Conservation (phyloP, 2,797 vertebrate genomes). For the Chanos chanos region DNA sequence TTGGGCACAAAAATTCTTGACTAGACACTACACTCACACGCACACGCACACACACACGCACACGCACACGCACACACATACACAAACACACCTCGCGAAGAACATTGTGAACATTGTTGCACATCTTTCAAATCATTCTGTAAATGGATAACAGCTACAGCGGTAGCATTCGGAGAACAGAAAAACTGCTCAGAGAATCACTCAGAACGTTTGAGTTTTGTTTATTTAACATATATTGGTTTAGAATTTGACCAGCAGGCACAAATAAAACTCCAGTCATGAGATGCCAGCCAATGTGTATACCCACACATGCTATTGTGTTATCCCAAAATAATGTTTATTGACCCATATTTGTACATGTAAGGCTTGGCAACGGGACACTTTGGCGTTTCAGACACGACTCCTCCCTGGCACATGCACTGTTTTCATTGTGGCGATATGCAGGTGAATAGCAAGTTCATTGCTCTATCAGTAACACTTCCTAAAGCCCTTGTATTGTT, state of each 20-base stretch:
- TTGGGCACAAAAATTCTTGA: slow-evolving; percentile 36
- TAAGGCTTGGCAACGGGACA: not conserved
- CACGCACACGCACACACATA: not conserved
- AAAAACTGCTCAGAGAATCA: not conserved
- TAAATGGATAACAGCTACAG: too few species aligned
- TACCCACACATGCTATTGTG: not conserved
- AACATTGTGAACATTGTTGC: too few species aligned
- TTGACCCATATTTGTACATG: slow-evolving; percentile 6
- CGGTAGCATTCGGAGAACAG: too few species aligned
- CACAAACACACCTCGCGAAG: not conserved
- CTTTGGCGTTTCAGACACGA: not conserved
- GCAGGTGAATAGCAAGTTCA: slow-evolving; percentile 17
- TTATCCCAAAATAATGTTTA: slow-evolving; percentile 8
- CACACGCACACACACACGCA: not conserved
- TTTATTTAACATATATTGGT: too few species aligned
- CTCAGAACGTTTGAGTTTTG: too few species aligned
- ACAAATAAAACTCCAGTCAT: slow-evolving; percentile 21
- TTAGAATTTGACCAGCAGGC: slow-evolving; percentile 19
- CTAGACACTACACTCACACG: slow-evolving; percentile 23
- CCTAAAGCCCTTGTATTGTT: slow-evolving; percentile 17
- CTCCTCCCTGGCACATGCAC: slow-evolving; percentile 7
- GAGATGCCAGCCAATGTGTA: slow-evolving; percentile 19
- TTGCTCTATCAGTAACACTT: slow-evolving; percentile 19
- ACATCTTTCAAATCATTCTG: not conserved
- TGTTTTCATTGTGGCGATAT: slow-evolving; percentile 12